A percentile compares a stretch with the other conserved stretches of the same genome.
Evolutionary conservation across 2,888 invertebrate species (phyloP).

Genomic region (Heteromurus nitidus): DNA sequence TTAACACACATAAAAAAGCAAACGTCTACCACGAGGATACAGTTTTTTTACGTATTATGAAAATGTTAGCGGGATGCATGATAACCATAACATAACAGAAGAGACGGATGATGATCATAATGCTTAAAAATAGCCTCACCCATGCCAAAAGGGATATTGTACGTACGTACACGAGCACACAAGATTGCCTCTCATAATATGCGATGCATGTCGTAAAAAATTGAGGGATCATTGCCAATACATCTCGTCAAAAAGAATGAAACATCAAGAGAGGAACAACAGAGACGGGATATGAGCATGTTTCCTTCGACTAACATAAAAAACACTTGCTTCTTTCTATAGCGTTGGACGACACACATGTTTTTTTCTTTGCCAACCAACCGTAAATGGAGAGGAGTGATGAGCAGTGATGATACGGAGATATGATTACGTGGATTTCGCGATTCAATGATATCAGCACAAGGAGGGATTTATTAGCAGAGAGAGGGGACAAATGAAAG

Average conservation of each 20-base stretch:
- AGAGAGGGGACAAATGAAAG: constrained; percentile 25
- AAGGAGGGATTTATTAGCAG: not conserved
- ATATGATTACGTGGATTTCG: constrained; percentile 3
- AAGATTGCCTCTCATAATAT: no score
- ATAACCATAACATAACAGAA: constrained; percentile 19
- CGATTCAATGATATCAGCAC: constrained; percentile 10
- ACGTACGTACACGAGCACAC: not conserved
- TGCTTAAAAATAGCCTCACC: constrained; percentile 25
- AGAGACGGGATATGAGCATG: not conserved
- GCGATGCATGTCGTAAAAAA: not conserved
- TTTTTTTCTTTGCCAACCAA: constrained; percentile 43
- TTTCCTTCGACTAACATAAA: constrained; percentile 14
- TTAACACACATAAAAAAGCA: no score
- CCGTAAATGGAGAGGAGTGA: not conserved
- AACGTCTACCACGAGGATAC: no score
- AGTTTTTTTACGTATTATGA: no score
- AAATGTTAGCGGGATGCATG: constrained; percentile 7
- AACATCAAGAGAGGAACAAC: constrained; percentile 12
- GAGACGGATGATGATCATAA: no score
- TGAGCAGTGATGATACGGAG: not conserved
- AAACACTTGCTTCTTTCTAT: no score
- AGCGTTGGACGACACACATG: no score
- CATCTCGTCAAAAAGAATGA: constrained; percentile 46
- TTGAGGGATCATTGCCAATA: constrained; percentile 60
- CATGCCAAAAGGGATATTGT: not conserved